Evolutionary conservation across 2,888 invertebrate species (phyloP).

Genomic region (Mycalesis mineus): DNA sequence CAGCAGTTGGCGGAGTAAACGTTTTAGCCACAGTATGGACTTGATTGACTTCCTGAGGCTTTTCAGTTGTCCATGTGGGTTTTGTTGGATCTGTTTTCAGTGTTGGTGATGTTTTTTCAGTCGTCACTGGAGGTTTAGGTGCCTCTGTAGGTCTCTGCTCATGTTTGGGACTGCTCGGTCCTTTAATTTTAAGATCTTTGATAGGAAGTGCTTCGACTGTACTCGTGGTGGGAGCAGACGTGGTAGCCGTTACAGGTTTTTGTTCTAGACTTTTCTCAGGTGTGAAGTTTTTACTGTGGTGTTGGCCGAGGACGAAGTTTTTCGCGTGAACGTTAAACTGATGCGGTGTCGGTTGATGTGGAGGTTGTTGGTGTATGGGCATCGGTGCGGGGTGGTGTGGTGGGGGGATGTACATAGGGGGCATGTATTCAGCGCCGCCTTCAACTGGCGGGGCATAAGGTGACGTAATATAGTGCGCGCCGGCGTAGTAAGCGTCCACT

Average conservation of each 20-base stretch:
- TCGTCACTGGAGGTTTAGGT: constrained; percentile 39
- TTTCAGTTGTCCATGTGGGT: constrained; percentile 54
- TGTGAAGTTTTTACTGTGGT: constrained; percentile 47
- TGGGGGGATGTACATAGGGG: constrained; percentile 64
- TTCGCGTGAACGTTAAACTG: constrained; percentile 74
- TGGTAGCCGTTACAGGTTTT: constrained; percentile 42
- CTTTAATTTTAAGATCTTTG: constrained; percentile 66
- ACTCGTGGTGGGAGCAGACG: constrained; percentile 40
- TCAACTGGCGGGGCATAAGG: constrained; percentile 64
- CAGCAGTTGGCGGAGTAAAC: constrained; percentile 48
- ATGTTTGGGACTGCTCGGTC: constrained; percentile 62
- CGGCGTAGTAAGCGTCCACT: constrained; percentile 68
- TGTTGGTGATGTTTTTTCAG: constrained; percentile 48
- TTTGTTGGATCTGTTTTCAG: constrained; percentile 56
- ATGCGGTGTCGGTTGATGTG: constrained; percentile 57
- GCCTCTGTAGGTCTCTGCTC: constrained; percentile 47
- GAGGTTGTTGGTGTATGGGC: constrained; percentile 52
- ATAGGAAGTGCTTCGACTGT: constrained; percentile 60
- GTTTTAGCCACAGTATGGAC: constrained; percentile 39
- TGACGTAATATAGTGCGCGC: constrained; percentile 55
- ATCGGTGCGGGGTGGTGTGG: constrained; percentile 57
- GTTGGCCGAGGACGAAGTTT: constrained; percentile 69
- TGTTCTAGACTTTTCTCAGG: constrained; percentile 50
- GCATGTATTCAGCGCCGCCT: constrained; percentile 63
- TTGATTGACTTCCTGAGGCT: constrained; percentile 33